Base-by-base conservation (phyloP, 2,797 vertebrate species). In the Percopsis omiscomaycus region DNA sequence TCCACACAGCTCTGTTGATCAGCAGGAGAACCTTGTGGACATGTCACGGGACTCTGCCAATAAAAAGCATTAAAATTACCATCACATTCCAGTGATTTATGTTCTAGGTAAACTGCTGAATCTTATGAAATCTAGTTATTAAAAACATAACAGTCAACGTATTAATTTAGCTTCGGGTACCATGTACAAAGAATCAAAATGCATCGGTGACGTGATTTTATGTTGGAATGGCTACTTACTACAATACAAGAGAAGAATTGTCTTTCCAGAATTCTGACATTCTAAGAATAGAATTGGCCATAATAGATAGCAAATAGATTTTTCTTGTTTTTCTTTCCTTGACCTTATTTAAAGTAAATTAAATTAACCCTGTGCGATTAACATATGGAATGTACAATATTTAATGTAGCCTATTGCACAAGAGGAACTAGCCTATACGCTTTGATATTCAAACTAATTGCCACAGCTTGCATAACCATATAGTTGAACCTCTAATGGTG, bases 1-100 rank as follows among this genome's bases (percentile, higher is more conserved):
- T 61, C 81, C 68, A 80, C 78, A 77, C 64, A 74, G 69, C 62
- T 56, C 52, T 62, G 77, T 61, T 82, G 45, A 70, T 67, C 69
- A 54, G 68, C 61, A 28, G 54, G 30, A 53, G 58, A 58, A 42
- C 58, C 52, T 30, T 3, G 50, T 10, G 1, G 47, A 69, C 12
- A 16, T 15, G 29, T 53, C 30, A 29, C 27, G 51, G 52, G 60
- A 69, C 4, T 48, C n/a, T n/a, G 6, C 12, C 52, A 44, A 27
- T 51, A 62, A 28, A 3, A 55, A 28, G 45, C 5, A 0, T 42
- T 48, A 11, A 61, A 57, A 54, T 3, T 15, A 37, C 55, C 61
- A 46, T 22, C 45, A 56, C 60, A 54, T 37, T 37, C 32, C 32
- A 0, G 32, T 37, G 32, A 37, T 8, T 37, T 12, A 48, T 10